These are phyloP conservation scores for Alectura lathami DNA, from an alignment of 2,113 vertebrate species.

Conservation along the genomic window DNA sequence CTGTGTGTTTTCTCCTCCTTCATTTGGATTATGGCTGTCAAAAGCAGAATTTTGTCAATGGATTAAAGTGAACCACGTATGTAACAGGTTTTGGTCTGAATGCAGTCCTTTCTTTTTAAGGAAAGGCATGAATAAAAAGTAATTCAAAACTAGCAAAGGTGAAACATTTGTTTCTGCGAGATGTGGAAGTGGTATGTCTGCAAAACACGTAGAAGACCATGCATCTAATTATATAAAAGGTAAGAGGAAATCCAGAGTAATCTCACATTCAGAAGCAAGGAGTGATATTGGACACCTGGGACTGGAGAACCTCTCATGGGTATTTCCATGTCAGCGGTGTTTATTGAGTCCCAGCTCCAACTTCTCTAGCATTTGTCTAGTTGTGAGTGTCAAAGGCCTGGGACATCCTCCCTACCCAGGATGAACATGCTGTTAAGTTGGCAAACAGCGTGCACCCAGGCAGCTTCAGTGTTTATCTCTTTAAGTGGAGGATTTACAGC, in stretches of 20 bases:
- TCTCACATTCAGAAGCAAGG: neutral
- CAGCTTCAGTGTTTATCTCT: neutral
- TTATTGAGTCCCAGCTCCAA: neutral
- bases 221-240: neutral
- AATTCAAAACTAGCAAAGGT: neutral
- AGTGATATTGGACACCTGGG: neutral
- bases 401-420: neutral
- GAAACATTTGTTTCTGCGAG: neutral
- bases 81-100: conserved; percentile 29
- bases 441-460: neutral
- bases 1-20: conserved; percentile 57
- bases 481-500: conserved; percentile 44
- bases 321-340: neutral
- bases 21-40: conserved; percentile 48
- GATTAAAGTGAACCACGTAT: conserved; percentile 32
- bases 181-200: neutral
- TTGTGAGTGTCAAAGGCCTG: neutral
- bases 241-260: neutral
- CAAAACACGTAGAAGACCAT: neutral
- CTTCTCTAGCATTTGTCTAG: conserved; percentile 6
- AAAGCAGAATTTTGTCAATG: conserved; percentile 32
- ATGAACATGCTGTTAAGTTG: neutral
- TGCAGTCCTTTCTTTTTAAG: neutral
- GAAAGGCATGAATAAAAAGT: neutral
- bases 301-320: neutral